Conservation (phyloP, 2,888 invertebrate genomes). For the Pammene aurita region DNA sequence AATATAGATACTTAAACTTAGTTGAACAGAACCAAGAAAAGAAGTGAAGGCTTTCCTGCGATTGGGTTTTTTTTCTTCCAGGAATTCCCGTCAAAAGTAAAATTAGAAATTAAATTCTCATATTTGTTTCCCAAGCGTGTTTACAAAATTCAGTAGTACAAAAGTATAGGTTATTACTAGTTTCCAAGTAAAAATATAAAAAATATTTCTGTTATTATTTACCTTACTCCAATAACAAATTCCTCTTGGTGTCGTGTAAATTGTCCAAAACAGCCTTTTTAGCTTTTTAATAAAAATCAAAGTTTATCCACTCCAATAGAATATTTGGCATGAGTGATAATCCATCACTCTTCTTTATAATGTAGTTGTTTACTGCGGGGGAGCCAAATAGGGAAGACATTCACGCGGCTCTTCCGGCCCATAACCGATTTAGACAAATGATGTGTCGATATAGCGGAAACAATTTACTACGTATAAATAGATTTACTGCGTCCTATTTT, state of each 20-base stretch:
- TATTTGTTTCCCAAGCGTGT: no score
- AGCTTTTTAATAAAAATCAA: not conserved
- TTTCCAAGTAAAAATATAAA: no score
- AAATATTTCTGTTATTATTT: no score
- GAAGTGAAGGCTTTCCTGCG: no score
- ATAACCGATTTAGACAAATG: slow-evolving; percentile 33
- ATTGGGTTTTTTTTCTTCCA: no score
- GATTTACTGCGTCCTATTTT: slow-evolving; percentile 24
- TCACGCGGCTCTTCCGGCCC: slow-evolving; percentile 20
- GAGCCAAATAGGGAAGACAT: slow-evolving; percentile 26
- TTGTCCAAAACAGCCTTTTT: not conserved
- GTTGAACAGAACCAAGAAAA: no score
- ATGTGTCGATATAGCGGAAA: slow-evolving; percentile 32
- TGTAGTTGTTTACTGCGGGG: slow-evolving; percentile 25
- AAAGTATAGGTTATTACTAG: no score
- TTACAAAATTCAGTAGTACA: no score
- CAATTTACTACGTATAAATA: slow-evolving; percentile 21
- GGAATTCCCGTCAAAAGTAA: no score
- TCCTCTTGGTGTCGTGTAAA: not conserved
- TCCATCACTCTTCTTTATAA: slow-evolving; percentile 28
- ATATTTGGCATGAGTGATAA: slow-evolving; percentile 12
- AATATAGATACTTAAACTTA: no score
- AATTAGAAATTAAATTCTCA: no score
- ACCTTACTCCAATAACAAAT: not conserved
- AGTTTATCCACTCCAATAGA: not conserved